Percentiles rank a stretch among this genome's conserved stretches.
Conservation (phyloP, 2,113 vertebrate genomes). For the Cottus gobio region DNA sequence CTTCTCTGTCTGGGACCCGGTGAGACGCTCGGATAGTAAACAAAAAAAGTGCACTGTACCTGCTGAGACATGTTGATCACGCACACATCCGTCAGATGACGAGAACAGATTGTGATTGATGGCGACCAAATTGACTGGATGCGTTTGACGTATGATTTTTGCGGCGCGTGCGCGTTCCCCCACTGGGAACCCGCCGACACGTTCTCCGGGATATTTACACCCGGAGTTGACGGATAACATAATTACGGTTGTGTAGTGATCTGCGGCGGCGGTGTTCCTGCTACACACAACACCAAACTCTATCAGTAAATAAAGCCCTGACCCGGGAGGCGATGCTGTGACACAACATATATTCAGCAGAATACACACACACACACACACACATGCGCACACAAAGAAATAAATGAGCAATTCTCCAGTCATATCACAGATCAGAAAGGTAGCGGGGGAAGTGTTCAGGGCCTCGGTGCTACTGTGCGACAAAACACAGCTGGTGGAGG, state of each 20-base stretch:
- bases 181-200: conserved; percentile 47
- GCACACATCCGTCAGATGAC: conserved; percentile 59
- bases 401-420: conserved; percentile 47
- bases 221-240: conserved; percentile 77
- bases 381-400: conserved; percentile 18
- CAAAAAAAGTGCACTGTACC: conserved; percentile 45
- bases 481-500: conserved; percentile 14
- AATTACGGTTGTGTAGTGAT: conserved; percentile 78
- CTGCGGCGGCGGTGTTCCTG: conserved; percentile 62
- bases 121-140: conserved; percentile 55
- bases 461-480: conserved; percentile 12
- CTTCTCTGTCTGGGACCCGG: conserved; percentile 32
- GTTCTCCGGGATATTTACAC: conserved; percentile 77
- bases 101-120: conserved; percentile 73
- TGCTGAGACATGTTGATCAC: conserved; percentile 72
- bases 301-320: conserved; percentile 68
- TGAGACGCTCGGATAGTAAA: conserved; percentile 57
- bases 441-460: neutral
- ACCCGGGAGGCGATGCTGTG: conserved; percentile 56
- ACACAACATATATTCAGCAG: conserved; percentile 66
- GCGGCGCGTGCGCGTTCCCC: conserved; percentile 44
- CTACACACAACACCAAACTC: conserved; percentile 48
- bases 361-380: neutral
- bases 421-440: conserved; percentile 44
- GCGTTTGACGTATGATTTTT: conserved; percentile 38